Percentiles rank a stretch among this genome's conserved stretches.
Conservation (phyloP, 1,140 invertebrate genomes). For the Calephelis nemesis region DNA sequence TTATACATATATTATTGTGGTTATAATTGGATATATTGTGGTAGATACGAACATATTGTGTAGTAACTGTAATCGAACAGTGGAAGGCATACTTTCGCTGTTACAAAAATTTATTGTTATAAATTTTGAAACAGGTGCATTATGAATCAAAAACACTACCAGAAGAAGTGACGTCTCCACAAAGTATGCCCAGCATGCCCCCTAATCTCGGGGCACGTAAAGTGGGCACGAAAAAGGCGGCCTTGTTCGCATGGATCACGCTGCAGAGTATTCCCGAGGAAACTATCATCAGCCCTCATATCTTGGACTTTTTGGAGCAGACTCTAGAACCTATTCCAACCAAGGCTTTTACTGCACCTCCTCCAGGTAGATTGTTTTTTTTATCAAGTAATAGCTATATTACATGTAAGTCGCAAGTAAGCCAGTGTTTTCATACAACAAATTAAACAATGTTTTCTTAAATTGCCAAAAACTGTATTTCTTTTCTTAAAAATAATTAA, state of each 20-base stretch:
- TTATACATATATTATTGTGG: not conserved
- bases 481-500: too few relatives aligned
- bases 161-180: conserved; percentile 78
- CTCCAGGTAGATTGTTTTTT: conserved; percentile 38
- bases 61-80: too few relatives aligned
- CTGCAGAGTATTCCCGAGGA: conserved; percentile 97
- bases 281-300: conserved; percentile 96
- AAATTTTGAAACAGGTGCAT: conserved; percentile 81
- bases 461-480: too few relatives aligned
- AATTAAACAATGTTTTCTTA: too few relatives aligned
- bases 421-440: too few relatives aligned
- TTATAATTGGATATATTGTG: too few relatives aligned
- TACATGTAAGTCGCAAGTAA: too few relatives aligned
- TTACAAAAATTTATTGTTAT: not conserved
- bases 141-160: conserved; percentile 91
- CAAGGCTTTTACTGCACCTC: conserved; percentile 75
- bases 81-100: not conserved
- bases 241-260: conserved; percentile 96
- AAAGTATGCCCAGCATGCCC: conserved; percentile 38
- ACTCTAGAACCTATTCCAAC: conserved; percentile 95
- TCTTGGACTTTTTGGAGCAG: conserved; percentile 96
- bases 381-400: too few relatives aligned
- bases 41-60: too few relatives aligned
- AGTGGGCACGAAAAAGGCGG: conserved; percentile 91
- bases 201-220: conserved; percentile 72